phyloP scores from a whole-genome alignment of 92 coral and sea anemone species.

The Zoanthus sociatus region DNA sequence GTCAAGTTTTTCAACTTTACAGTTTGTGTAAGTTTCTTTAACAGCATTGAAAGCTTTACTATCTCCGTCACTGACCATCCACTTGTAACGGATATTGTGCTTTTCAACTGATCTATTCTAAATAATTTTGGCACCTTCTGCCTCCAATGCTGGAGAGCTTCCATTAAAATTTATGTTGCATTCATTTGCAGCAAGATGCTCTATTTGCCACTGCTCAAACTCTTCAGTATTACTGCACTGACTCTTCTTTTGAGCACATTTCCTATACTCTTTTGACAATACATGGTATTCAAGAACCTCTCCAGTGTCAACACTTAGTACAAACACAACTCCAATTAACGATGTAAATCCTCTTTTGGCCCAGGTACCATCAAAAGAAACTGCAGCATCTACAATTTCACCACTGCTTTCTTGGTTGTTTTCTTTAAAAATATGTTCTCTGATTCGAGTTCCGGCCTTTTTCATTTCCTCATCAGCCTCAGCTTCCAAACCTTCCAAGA shows the following conservation, averaged over 20 bases:
- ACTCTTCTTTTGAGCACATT: background rate
- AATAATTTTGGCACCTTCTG: background rate
- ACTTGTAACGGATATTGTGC: no score
- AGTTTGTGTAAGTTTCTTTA: no score
- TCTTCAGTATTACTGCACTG: background rate
- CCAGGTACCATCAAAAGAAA: background rate
- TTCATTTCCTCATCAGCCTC: background rate
- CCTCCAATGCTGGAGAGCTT: background rate
- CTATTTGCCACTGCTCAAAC: background rate
- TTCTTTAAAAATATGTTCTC: background rate
- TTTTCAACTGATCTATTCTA: background rate
- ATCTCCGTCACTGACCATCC: no score
- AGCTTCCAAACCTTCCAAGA: background rate
- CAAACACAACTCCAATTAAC: background rate
- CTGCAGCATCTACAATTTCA: background rate
- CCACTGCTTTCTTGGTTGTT: background rate
- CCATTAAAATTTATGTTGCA: background rate
- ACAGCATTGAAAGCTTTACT: no score
- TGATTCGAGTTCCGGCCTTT: background rate
- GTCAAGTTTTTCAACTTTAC: background rate
- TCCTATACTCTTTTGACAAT: background rate
- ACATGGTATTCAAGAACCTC: background rate
- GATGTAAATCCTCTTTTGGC: background rate
- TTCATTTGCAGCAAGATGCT: background rate
- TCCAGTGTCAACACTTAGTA: background rate